Conservation (phyloP, 2,113 vertebrate species). For the Bettongia penicillata region DNA sequence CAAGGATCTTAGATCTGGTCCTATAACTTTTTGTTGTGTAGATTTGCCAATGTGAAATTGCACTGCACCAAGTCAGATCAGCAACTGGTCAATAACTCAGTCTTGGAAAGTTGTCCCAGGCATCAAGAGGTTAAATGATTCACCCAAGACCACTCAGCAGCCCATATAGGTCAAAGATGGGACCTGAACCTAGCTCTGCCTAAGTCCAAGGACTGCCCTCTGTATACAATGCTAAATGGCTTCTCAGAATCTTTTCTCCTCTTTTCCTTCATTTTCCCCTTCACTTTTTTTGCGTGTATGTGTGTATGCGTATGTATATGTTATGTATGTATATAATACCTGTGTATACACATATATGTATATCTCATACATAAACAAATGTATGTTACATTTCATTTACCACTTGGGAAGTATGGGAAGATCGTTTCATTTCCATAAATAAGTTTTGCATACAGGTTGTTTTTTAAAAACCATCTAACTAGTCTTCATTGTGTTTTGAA, state of each 20-base stretch:
- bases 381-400: not conserved
- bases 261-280: not conserved
- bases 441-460: conserved; percentile 36
- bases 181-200: not conserved
- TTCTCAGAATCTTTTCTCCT: not conserved
- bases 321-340: not conserved
- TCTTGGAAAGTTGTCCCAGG: not conserved
- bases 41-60: not conserved
- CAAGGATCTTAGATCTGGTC: not conserved
- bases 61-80: not conserved
- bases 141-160: not conserved
- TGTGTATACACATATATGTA: no score
- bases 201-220: not conserved
- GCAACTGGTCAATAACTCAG: not conserved
- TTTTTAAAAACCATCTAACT: conserved; percentile 71
- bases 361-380: not conserved
- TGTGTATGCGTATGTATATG: not conserved
- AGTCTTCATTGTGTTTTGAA: conserved; percentile 78
- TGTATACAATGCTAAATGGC: not conserved
- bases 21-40: not conserved
- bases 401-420: conserved; percentile 53
- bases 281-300: not conserved
- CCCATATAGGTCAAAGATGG: not conserved
- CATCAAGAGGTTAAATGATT: not conserved
- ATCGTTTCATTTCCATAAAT: conserved; percentile 61